A percentile compares a stretch with the other conserved stretches of the same genome.
These are phyloP conservation scores for Paradoxurus hermaphroditus DNA, from an alignment of 2,113 vertebrate genomes.

Conservation along the genomic window DNA sequence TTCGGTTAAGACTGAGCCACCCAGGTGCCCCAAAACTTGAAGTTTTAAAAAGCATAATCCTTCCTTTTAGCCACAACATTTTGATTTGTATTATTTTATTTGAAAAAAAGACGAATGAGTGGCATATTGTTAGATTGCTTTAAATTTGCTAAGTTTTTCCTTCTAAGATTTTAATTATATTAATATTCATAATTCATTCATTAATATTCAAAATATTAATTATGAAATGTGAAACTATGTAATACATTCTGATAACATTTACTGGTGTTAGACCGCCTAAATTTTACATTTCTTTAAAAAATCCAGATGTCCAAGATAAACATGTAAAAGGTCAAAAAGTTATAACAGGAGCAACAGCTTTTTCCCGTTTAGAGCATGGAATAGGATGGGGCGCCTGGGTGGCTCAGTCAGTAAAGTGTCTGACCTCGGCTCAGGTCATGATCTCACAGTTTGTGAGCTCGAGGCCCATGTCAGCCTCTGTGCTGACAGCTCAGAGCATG, in stretches of 20 bases:
- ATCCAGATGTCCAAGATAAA: background rate
- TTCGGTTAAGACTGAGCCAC: too few relatives aligned
- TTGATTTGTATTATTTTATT: background rate
- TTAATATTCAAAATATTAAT: too few relatives aligned
- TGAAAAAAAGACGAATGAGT: background rate
- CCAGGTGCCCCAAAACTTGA: too few relatives aligned
- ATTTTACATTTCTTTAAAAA: constrained; percentile 27
- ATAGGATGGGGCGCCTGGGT: too few relatives aligned
- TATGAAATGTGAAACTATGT: background rate
- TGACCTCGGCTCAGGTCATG: too few relatives aligned
- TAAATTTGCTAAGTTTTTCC: background rate
- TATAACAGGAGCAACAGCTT: background rate
- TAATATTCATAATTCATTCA: too few relatives aligned
- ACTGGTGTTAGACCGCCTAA: background rate
- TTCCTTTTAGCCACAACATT: background rate
- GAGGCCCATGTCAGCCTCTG: too few relatives aligned
- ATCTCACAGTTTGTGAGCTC: too few relatives aligned
- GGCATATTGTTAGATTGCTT: background rate
- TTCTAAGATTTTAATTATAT: background rate
- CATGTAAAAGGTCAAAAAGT: background rate
- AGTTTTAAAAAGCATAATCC: background rate
- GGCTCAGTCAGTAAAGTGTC: too few relatives aligned
- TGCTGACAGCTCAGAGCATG: too few relatives aligned
- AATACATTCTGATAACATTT: background rate
- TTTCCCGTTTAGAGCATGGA: background rate